phyloP scores from a whole-genome alignment of 2,113 vertebrate genomes.

The Urocynchramus pylzowi region DNA sequence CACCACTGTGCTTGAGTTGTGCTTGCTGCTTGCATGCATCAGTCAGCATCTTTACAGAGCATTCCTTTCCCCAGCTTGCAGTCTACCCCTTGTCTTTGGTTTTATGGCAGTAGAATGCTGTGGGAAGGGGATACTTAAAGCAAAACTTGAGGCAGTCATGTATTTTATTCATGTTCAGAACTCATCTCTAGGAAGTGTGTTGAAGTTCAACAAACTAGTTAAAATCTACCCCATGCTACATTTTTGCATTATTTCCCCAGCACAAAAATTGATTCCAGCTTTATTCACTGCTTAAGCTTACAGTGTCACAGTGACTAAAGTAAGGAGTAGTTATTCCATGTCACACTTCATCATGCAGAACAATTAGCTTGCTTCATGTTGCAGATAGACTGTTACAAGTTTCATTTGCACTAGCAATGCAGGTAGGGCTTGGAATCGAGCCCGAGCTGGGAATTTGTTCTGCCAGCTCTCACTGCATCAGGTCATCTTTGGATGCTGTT shows the following conservation, averaged over 20 bases:
- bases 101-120: background rate
- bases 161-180: background rate
- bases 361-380: background rate
- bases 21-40: background rate
- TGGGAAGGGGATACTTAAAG: background rate
- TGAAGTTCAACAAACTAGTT: background rate
- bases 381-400: background rate
- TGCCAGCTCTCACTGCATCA: fast-evolving
- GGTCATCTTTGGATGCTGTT: fast-evolving
- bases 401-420: background rate
- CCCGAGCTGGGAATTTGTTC: background rate
- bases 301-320: background rate
- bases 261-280: background rate
- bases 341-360: background rate
- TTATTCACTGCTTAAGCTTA: background rate
- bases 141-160: background rate
- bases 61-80: background rate
- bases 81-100: background rate
- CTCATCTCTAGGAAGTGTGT: background rate
- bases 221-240: background rate
- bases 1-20: background rate
- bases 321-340: background rate
- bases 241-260: background rate
- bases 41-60: background rate
- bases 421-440: background rate